These are phyloP conservation scores for Drosophila affinis DNA, from an alignment of 2,888 invertebrate genomes.

Conservation along the genomic window DNA sequence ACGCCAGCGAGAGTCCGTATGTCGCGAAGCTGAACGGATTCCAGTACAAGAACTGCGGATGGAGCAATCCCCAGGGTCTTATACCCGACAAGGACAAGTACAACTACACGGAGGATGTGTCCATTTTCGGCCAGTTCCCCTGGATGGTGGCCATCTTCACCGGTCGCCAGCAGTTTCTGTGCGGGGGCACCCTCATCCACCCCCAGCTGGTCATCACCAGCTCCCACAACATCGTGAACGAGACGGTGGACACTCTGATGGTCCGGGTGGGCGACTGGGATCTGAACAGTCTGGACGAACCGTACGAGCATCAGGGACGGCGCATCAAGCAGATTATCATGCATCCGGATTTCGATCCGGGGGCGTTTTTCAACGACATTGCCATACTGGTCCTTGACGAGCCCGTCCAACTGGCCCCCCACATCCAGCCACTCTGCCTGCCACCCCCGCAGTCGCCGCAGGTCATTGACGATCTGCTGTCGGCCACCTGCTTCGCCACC, in stretches of 20 bases:
- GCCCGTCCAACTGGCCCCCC: slow-evolving; percentile 87
- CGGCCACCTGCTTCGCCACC: slow-evolving; percentile 65
- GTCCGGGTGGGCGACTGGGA: slow-evolving; percentile 92
- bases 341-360: slow-evolving; percentile 85
- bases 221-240: slow-evolving; percentile 87
- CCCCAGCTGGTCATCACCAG: slow-evolving; percentile 90
- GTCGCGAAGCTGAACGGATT: slow-evolving; percentile 33
- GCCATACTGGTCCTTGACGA: slow-evolving; percentile 87
- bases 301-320: slow-evolving; percentile 88
- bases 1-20: slow-evolving; percentile 45
- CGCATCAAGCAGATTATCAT: slow-evolving; percentile 84
- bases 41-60: slow-evolving; percentile 86
- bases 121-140: slow-evolving; percentile 91
- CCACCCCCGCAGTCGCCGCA: slow-evolving; percentile 84
- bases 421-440: slow-evolving; percentile 89
- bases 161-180: slow-evolving; percentile 85
- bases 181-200: slow-evolving; percentile 92
- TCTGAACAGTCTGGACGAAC: slow-evolving; percentile 88
- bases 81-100: slow-evolving; percentile 88
- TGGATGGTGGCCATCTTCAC: slow-evolving; percentile 89
- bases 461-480: slow-evolving; percentile 79
- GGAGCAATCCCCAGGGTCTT: slow-evolving; percentile 88
- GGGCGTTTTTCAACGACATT: slow-evolving; percentile 89
- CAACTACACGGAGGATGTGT: slow-evolving; percentile 84
- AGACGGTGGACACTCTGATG: slow-evolving; percentile 71